Evolutionary conservation across 2,888 invertebrate genomes (phyloP).

Genomic region (Hydrotaea diabolus): DNA sequence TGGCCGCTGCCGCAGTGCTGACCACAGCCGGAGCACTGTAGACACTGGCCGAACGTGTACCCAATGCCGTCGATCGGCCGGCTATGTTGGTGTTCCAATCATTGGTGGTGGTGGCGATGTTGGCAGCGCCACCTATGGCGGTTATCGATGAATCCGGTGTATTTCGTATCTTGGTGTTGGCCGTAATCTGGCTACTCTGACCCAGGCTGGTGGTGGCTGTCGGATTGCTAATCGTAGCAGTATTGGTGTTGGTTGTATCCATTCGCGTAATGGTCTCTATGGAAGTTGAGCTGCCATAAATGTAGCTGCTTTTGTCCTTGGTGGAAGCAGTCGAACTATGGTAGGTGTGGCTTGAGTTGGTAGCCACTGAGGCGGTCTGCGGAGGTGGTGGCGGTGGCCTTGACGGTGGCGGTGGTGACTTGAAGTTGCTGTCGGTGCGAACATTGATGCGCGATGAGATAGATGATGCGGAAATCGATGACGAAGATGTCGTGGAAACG

Average conservation of each 20-base stretch:
- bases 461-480: slow-evolving; percentile 76
- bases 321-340: slow-evolving; percentile 73
- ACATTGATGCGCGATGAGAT: slow-evolving; percentile 77
- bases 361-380: slow-evolving; percentile 61
- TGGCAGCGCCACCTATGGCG: slow-evolving; percentile 10
- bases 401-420: slow-evolving; percentile 76
- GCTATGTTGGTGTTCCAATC: slow-evolving; percentile 72
- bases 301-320: slow-evolving; percentile 73
- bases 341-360: slow-evolving; percentile 72
- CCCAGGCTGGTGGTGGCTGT: slow-evolving; percentile 63
- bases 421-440: slow-evolving; percentile 75
- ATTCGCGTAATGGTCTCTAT: slow-evolving; percentile 78
- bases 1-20: slow-evolving; percentile 71
- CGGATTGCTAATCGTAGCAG: slow-evolving; percentile 70
- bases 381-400: slow-evolving; percentile 77
- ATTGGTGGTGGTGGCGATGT: slow-evolving; percentile 29
- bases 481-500: slow-evolving; percentile 72
- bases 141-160: slow-evolving; percentile 57
- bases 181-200: slow-evolving; percentile 70
- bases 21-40: slow-evolving; percentile 78
- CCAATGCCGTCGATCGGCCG: slow-evolving; percentile 66
- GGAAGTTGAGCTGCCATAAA: slow-evolving; percentile 76
- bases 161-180: slow-evolving; percentile 69
- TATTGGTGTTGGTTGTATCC: slow-evolving; percentile 76
- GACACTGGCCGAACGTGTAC: slow-evolving; percentile 77